phyloP scores from a whole-genome alignment of 2,888 invertebrate species.

The Zygothrica quintamaculata region DNA sequence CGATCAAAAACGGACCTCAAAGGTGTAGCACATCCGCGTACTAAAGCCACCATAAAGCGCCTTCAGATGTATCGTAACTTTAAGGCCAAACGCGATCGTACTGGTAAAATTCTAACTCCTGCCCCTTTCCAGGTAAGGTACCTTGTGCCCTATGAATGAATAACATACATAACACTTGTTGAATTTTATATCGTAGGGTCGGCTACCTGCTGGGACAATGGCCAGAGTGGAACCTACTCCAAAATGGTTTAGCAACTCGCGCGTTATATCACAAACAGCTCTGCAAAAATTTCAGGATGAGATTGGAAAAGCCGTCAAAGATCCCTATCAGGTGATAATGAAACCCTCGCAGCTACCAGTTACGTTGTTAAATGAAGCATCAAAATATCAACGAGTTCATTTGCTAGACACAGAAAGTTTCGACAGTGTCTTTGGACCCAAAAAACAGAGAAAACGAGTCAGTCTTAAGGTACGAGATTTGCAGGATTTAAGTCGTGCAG shows the following conservation, averaged over 20 bases:
- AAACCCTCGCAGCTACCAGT: constrained; percentile 97
- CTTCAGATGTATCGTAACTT: constrained; percentile 99
- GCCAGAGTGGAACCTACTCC: constrained; percentile 98
- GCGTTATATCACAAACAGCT: constrained; percentile 96
- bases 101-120: constrained; percentile 95
- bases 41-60: constrained; percentile 97
- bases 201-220: constrained; percentile 93
- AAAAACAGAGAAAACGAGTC: constrained; percentile 95
- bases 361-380: constrained; percentile 95
- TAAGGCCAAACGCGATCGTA: constrained; percentile 95
- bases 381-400: constrained; percentile 95
- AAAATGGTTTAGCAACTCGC: constrained; percentile 99
- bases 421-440: constrained; percentile 98
- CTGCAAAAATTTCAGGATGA: constrained; percentile 96
- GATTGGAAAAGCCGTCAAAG: constrained; percentile 96
- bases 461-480: constrained; percentile 91
- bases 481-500: constrained; percentile 90
- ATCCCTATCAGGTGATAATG: constrained; percentile 99
- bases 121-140: constrained; percentile 93
- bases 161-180: too few relatives aligned
- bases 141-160: too few relatives aligned
- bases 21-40: constrained; percentile 93
- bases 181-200: constrained; percentile 85
- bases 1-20: constrained; percentile 91
- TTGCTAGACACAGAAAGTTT: constrained; percentile 97